Evolutionary conservation across 2,113 vertebrate species (phyloP).

Genomic region (Desmodus rotundus): DNA sequence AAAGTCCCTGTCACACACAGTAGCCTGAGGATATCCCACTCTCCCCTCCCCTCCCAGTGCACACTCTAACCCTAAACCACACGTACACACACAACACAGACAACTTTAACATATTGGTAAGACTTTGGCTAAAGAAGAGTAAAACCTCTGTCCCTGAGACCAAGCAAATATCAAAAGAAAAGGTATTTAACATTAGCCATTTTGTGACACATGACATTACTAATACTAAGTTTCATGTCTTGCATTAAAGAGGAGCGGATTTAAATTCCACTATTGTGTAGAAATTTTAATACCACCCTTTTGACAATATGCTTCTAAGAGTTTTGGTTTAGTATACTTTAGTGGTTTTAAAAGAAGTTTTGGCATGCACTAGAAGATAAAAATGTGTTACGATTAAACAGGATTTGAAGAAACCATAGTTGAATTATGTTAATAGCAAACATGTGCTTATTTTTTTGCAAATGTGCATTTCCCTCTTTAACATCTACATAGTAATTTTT

Average conservation of each 20-base stretch:
- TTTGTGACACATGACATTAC: not conserved
- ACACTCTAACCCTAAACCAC: not conserved
- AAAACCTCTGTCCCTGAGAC: not conserved
- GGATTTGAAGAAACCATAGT: not conserved
- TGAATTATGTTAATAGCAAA: conserved; percentile 16
- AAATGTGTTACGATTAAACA: conserved; percentile 7
- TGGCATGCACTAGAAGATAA: not conserved
- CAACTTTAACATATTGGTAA: not conserved
- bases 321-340: not conserved
- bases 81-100: not conserved
- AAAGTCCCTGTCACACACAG: not conserved
- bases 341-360: conserved; percentile 22
- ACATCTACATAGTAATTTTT: not conserved
- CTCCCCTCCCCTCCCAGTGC: not conserved
- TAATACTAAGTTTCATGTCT: not conserved
- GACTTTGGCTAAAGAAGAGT: not conserved
- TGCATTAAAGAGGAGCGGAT: not conserved
- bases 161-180: not conserved
- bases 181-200: not conserved
- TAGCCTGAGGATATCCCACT: not conserved
- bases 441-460: not conserved
- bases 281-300: conserved; percentile 20
- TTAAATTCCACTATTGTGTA: not conserved
- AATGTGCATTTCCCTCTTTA: conserved; percentile 25
- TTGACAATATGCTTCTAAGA: not conserved